Evolutionary conservation across 92 coral and sea anemone species (phyloP), one percentile per base, ranked within the genome.

Genomic region (Porites divaricata): DNA sequence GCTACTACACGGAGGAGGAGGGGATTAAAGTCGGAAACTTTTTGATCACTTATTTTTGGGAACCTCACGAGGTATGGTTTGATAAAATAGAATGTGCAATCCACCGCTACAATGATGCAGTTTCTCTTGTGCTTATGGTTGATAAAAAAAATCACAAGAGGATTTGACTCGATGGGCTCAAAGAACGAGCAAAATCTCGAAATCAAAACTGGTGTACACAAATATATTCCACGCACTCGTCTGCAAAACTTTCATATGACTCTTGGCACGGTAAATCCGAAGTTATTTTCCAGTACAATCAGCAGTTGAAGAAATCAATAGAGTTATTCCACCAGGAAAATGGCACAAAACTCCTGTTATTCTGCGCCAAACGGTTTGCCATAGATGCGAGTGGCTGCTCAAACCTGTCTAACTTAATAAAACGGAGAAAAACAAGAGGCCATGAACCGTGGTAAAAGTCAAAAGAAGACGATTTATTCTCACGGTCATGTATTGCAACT

Each of bases 221-320:
- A 82, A 58, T 67, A 82, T 59, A 74, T 87, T 16, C 87, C 90
- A 8, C 90, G 63, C 77, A 50, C 68, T 21, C 72, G 63, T 6
- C 88, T 88, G 74, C 91, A 88, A 25, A 81, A 75, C 26, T 87
- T 87, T 82, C 91, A 87, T 24, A 87, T 87, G 88, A 87, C 91
- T 7, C 91, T 87, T 20, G 91, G 86, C 21, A 74, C 87, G 13
- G 88, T 87, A 41, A 67, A 87, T 74, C 91, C 91, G 81, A 66
- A 83, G 82, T 15, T 49, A 54, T 15, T 72, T 87, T 72, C 82
- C 70, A 70, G 88, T 87, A 63, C 51, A 52, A 54, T 16, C 81
- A 9, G 90, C 90, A 69, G 22, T 87, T 10, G 79, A 87, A 48
- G 90, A 87, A 50, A 73, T 87, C n/a, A 87, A 87, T 75, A 13